Conservation (phyloP, 1,140 invertebrate species). For the Cyclina sinensis region DNA sequence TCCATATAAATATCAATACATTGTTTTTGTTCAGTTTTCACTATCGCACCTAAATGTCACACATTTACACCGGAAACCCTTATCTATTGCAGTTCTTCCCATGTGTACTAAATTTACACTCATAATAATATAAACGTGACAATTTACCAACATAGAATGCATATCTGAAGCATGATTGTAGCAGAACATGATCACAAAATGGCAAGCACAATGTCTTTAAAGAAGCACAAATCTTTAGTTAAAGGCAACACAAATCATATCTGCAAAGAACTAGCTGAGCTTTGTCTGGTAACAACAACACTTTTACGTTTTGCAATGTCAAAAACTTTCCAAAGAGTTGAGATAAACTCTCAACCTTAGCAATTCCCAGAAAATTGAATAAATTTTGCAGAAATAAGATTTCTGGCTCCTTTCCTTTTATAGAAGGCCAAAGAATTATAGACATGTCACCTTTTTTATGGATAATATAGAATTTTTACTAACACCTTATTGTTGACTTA, state of each 20-base stretch:
- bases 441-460: too few relatives aligned
- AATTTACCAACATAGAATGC: background rate
- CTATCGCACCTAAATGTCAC: background rate
- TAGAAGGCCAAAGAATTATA: too few relatives aligned
- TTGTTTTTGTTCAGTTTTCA: background rate
- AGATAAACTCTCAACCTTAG: too few relatives aligned
- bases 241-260: background rate
- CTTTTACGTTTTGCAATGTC: too few relatives aligned
- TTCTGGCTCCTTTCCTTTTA: too few relatives aligned
- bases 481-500: too few relatives aligned
- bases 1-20: too few relatives aligned
- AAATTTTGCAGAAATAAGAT: too few relatives aligned
- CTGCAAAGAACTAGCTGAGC: background rate
- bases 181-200: slow-evolving; percentile 4
- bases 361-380: too few relatives aligned
- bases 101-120: slow-evolving; percentile 15
- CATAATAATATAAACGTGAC: slow-evolving; percentile 15
- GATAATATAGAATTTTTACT: too few relatives aligned
- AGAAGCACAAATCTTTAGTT: slow-evolving; percentile 20
- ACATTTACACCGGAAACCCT: background rate
- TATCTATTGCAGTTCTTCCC: slow-evolving; percentile 33
- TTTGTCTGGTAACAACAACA: background rate
- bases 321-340: too few relatives aligned
- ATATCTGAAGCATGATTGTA: slow-evolving; percentile 50
- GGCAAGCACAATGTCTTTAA: slow-evolving; percentile 12